Base-by-base conservation (phyloP, 2,113 vertebrate species). In the Toxotes jaculatrix region DNA sequence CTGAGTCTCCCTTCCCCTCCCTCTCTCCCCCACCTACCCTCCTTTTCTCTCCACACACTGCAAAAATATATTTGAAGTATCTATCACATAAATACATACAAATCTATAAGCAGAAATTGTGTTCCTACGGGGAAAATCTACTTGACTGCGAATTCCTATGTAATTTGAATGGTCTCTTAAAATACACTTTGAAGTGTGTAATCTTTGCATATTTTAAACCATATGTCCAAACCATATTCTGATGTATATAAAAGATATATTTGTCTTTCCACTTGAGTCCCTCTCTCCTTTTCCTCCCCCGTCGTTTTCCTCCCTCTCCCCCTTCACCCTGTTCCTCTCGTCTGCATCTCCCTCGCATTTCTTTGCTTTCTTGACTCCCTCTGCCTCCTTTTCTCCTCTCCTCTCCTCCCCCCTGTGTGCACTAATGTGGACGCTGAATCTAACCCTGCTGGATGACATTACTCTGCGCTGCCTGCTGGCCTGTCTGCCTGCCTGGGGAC, bases 401-500 rank as follows among this genome's bases (percentile, higher is more conserved):
- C 73, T 62, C 42, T 53, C 66, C 66, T 56, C 53, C 76, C 79
- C 74, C 85, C 60, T 8, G 59, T 31, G 85, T 80, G 83, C 87
- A 79, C 84, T 85, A 92, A 91, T 85, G 84, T 89, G 89, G 88
- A 88, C 88, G 91, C 77, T 91, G 89, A 92, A 87, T 90, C 82
- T 81, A 89, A 90, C 92, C 89, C 89, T 90, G 91, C 87, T 90
- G 91, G 89, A 90, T 93, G 93, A 91, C 90, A 91, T 93, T 88
- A 91, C 91, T 92, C 83, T 84, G 91, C 0, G 81, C 85, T 91
- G 92, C 89, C 91, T 92, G 88, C 89, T 90, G 90, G 87, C 87
- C 87, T 86, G 91, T 85, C 91, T 89, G 88, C 76, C 84, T 88
- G 91, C 90, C 87, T 90, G 86, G 90, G 89, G 91, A 91, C 88